Evolutionary conservation across 2,888 invertebrate genomes (phyloP), one percentile per base, ranked within the genome.

Genomic region (Eilema depressum): DNA sequence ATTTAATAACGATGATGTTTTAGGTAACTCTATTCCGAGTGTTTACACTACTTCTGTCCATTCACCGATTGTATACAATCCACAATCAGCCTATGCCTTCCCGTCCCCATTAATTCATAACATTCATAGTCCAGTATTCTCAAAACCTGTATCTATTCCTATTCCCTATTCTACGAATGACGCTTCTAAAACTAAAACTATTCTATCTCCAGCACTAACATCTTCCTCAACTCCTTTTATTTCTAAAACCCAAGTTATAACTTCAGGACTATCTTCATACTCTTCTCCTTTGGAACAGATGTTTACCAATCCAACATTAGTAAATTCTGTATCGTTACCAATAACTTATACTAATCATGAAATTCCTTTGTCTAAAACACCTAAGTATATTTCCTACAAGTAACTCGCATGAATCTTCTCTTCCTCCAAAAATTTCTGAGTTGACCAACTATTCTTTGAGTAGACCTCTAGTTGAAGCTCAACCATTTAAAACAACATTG

Each of bases 401-500:
- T 26, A 67, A 76, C 12, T 71, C 77, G 23, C 75, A 82, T 33
- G 71, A 81, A 8, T 69, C 77, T 47, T 79, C 84, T 30, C 68
- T 69, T 53, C 60, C 77, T 28, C 70, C 75, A 7, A 73, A 79
- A 64, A 73, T 80, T 68, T 80, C 86, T 33, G 81, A 81, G 0
- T 61, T 85, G 0, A 80, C 83, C 23, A 74, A 84, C 7, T 86
- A 82, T 70, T 72, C 84, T 12, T 81, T 85, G 60, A 73, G 81
- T 56, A 47, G 66, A 12, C 81, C 77, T 56, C 69, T 74, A 47
- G 56, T 76, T 75, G 78, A 66, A 57, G 71, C 77, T 69, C 78
- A 80, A 64, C 76, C 82, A 37, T 65, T 81, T 61, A 86, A 84
- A 76, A 73, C 82, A n/a, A 76, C 78, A 70, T 75, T 86, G 11